Conservation (phyloP, 2,888 invertebrate species). For the Amphipyra berbera region DNA sequence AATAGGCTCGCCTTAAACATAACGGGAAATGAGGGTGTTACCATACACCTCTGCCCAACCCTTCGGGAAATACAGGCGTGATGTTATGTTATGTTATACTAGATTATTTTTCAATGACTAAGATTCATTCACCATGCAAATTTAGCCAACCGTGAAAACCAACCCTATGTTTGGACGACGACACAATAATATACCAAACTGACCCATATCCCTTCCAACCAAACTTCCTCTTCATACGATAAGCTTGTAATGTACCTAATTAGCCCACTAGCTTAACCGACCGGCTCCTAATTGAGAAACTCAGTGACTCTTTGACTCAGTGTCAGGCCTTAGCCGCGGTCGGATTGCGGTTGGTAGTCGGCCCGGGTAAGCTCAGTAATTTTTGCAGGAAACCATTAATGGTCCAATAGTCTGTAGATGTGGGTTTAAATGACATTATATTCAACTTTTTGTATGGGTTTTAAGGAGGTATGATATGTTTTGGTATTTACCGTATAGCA, state of each 20-base stretch:
- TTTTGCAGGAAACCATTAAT: conserved; percentile 3
- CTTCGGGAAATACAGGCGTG: not conserved
- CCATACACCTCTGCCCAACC: too few species aligned
- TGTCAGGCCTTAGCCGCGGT: conserved; percentile 20
- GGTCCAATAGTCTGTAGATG: not conserved
- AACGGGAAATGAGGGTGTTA: too few species aligned
- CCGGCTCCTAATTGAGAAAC: conserved; percentile 42
- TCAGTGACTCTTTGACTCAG: too few species aligned
- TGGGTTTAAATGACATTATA: not conserved
- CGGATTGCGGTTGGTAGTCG: conserved; percentile 5
- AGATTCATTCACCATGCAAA: too few species aligned
- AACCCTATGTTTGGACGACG: not conserved
- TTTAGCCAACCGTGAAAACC: not conserved
- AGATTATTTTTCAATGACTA: too few species aligned
- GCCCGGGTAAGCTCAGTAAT: conserved; percentile 1
- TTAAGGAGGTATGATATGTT: not conserved
- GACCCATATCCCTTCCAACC: conserved; percentile 20
- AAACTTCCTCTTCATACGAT: conserved; percentile 40
- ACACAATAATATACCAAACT: conserved; percentile 20
- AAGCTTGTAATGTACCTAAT: conserved; percentile 48
- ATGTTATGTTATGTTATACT: not conserved
- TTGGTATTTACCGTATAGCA: too few species aligned
- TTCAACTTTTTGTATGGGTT: not conserved
- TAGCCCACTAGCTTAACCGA: conserved; percentile 37
- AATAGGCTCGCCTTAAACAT: too few species aligned